These are phyloP conservation scores for Tanaodytes sp. DNA, from an alignment of 2,888 invertebrate genomes.

Conservation along the genomic window DNA sequence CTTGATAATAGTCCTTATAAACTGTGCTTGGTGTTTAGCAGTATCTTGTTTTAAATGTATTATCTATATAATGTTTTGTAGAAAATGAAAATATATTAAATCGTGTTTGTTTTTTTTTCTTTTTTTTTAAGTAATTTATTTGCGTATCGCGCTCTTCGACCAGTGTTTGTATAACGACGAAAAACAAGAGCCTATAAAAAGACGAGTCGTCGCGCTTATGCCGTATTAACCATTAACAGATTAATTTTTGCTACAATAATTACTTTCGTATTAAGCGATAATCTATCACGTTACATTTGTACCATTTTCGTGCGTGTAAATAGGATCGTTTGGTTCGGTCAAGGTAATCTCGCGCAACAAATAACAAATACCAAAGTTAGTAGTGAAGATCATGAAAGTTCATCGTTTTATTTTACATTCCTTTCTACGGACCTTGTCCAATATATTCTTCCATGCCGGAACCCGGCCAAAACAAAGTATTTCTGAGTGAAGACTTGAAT, in stretches of 20 bases:
- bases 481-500: constrained; percentile 43
- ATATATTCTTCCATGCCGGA: constrained; percentile 56
- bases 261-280: constrained; percentile 34
- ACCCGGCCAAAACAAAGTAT: constrained; percentile 23
- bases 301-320: constrained; percentile 57
- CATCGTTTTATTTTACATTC: constrained; percentile 54
- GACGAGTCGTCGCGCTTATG: constrained; percentile 37
- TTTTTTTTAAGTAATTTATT: constrained; percentile 46
- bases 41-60: constrained; percentile 51
- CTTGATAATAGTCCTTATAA: constrained; percentile 39
- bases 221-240: constrained; percentile 39
- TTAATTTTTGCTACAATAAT: constrained; percentile 32
- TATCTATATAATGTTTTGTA: constrained; percentile 37
- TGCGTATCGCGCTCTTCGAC: constrained; percentile 21
- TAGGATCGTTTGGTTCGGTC: constrained; percentile 51
- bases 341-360: constrained; percentile 58
- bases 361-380: constrained; percentile 72
- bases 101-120: constrained; percentile 23
- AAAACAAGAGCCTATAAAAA: constrained; percentile 22
- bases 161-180: constrained; percentile 27
- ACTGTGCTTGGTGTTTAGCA: constrained; percentile 28
- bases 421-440: constrained; percentile 40
- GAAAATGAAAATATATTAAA: constrained; percentile 12
- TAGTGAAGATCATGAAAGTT: constrained; percentile 61
- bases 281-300: constrained; percentile 58